Conservation (phyloP, 1,140 invertebrate species). For the Cepaea nemoralis region DNA sequence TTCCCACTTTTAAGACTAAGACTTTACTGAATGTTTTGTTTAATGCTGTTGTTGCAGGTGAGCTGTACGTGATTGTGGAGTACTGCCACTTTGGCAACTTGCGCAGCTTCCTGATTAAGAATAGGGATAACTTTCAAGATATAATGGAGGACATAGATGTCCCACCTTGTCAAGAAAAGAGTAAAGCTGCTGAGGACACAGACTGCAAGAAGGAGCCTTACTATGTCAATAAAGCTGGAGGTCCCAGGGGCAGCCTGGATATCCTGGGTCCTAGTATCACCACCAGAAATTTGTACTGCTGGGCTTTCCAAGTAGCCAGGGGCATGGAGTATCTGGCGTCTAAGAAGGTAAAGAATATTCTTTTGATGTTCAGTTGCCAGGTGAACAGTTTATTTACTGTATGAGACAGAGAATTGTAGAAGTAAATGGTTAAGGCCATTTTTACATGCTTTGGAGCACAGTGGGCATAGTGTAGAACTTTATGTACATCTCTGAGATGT, state of each 20-base stretch:
- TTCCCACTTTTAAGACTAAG: no score
- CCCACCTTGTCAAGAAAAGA: slow-evolving; percentile 74
- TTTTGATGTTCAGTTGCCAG: no score
- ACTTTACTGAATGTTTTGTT: no score
- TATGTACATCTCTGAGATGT: no score
- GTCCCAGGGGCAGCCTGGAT: slow-evolving; percentile 51
- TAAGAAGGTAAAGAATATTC: slow-evolving; percentile 78
- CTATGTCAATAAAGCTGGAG: slow-evolving; percentile 63
- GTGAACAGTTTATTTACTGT: no score
- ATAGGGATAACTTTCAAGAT: slow-evolving; percentile 63
- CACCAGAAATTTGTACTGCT: slow-evolving; percentile 93
- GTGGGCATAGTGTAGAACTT: no score
- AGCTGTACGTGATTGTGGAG: slow-evolving; percentile 97
- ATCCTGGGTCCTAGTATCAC: slow-evolving; percentile 75
- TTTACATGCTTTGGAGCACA: no score
- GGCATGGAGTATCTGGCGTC: slow-evolving; percentile 98
- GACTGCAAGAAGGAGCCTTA: slow-evolving; percentile 49
- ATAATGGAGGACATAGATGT: slow-evolving; percentile 71
- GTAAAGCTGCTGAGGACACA: slow-evolving; percentile 31
- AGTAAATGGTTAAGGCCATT: no score
- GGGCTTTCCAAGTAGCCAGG: slow-evolving; percentile 94
- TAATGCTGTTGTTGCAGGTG: slow-evolving; percentile 74
- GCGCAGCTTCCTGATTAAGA: slow-evolving; percentile 84
- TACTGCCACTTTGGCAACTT: slow-evolving; percentile 95
- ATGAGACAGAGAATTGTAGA: no score